Conservation (phyloP, 2,797 vertebrate species). For the Gastrophryne carolinensis region DNA sequence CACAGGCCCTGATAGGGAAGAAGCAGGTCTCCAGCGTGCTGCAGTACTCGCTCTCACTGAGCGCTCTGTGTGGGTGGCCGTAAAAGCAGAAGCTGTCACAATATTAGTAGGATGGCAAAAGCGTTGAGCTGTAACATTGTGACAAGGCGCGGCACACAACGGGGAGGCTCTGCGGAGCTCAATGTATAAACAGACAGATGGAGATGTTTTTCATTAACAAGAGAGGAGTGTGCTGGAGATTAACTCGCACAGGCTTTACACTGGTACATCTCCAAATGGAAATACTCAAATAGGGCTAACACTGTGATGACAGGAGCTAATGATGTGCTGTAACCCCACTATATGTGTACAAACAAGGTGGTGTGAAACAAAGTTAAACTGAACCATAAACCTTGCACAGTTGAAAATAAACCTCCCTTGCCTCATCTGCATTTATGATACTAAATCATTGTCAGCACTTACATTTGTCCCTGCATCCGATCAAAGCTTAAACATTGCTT, state of each 20-base stretch:
- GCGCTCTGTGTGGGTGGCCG: conserved; percentile 47
- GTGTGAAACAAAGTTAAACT: no score
- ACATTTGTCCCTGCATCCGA: no score
- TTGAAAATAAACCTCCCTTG: no score
- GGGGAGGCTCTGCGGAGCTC: conserved; percentile 41
- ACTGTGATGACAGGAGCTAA: background rate
- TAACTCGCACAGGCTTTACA: conserved; percentile 17
- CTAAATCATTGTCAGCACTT: no score
- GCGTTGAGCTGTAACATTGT: conserved; percentile 52
- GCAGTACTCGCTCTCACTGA: conserved; percentile 24
- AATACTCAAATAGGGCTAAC: background rate
- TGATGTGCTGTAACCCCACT: background rate
- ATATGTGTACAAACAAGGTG: no score
- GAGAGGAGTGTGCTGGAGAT: conserved; percentile 20
- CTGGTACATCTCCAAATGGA: background rate
- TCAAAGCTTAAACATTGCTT: no score
- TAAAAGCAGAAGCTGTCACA: conserved; percentile 51
- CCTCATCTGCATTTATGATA: no score
- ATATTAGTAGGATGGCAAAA: conserved; percentile 52
- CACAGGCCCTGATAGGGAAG: no score
- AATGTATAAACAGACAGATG: conserved; percentile 51
- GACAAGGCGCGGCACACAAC: conserved; percentile 47
- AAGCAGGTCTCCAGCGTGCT: conserved; percentile 25
- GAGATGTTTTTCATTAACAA: conserved; percentile 41
- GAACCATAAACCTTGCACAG: no score